A percentile compares a stretch with the other conserved stretches of the same genome.
Conservation (phyloP, 2,113 vertebrate genomes). For the Scopus umbretta region DNA sequence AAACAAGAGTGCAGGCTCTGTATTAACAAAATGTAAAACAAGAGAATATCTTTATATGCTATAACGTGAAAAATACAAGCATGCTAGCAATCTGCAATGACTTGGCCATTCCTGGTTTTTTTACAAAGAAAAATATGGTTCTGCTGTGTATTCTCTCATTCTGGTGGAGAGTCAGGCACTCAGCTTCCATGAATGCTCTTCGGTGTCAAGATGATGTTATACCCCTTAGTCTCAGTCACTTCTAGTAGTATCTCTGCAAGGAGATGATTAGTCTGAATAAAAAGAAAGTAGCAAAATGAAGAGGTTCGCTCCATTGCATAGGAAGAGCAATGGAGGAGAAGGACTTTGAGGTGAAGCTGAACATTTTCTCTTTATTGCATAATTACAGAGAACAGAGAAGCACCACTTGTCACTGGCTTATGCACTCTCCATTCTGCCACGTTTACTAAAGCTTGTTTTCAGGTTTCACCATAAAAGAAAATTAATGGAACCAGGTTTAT, state of each 20-base stretch:
- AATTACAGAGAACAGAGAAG: slow-evolving; percentile 25
- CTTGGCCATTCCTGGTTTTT: not conserved
- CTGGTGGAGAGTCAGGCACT: slow-evolving; percentile 38
- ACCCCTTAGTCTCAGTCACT: slow-evolving; percentile 39
- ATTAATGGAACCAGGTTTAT: slow-evolving; percentile 16
- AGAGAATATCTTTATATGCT: not conserved
- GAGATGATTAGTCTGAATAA: slow-evolving; percentile 50
- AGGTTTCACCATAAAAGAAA: slow-evolving; percentile 2
- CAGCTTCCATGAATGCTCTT: slow-evolving; percentile 53
- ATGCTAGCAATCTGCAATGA: not conserved
- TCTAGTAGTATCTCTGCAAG: slow-evolving; percentile 4
- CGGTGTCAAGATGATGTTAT: slow-evolving; percentile 31
- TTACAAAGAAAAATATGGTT: slow-evolving; percentile 20
- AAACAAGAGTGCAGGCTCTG: not conserved
- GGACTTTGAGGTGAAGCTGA: not conserved
- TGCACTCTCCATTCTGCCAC: not conserved
- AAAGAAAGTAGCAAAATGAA: slow-evolving; percentile 47
- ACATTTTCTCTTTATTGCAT: slow-evolving; percentile 8
- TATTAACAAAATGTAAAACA: not conserved
- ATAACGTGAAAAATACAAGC: not conserved
- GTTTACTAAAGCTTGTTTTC: not conserved
- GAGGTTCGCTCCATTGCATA: slow-evolving; percentile 14
- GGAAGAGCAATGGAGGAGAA: not conserved
- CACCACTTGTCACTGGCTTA: slow-evolving; percentile 30
- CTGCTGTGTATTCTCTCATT: slow-evolving; percentile 42